phyloP scores from a whole-genome alignment of 2,113 vertebrate species.

The Agapornis roseicollis region DNA sequence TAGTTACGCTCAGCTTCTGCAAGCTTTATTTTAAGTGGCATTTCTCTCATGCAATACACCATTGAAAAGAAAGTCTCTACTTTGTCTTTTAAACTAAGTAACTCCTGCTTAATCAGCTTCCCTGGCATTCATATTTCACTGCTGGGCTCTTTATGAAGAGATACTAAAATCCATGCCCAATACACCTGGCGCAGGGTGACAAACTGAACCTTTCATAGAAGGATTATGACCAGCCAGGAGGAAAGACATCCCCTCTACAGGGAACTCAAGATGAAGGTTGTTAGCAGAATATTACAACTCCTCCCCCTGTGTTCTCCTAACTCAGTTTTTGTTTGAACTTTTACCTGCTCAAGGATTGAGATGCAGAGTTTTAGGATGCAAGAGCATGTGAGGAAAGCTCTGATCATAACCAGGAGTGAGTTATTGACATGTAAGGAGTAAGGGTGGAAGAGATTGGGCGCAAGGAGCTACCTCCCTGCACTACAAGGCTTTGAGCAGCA shows the following conservation, averaged over 20 bases:
- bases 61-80: neutral
- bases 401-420: neutral
- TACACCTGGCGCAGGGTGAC: neutral
- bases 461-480: neutral
- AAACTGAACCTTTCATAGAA: neutral
- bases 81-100: neutral
- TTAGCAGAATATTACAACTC: neutral
- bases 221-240: neutral
- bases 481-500: neutral
- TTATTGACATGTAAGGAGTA: neutral
- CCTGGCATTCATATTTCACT: neutral
- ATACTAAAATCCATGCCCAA: neutral
- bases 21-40: neutral
- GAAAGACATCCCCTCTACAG: neutral
- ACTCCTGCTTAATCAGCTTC: neutral
- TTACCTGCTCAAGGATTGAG: neutral
- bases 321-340: neutral
- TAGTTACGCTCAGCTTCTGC: neutral
- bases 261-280: neutral
- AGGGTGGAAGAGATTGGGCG: neutral
- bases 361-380: neutral
- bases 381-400: neutral
- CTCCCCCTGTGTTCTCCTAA: neutral
- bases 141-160: neutral
- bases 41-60: neutral